Evolutionary conservation across 2,888 invertebrate genomes (phyloP).

Genomic region (Scelioninae gen. 1): DNA sequence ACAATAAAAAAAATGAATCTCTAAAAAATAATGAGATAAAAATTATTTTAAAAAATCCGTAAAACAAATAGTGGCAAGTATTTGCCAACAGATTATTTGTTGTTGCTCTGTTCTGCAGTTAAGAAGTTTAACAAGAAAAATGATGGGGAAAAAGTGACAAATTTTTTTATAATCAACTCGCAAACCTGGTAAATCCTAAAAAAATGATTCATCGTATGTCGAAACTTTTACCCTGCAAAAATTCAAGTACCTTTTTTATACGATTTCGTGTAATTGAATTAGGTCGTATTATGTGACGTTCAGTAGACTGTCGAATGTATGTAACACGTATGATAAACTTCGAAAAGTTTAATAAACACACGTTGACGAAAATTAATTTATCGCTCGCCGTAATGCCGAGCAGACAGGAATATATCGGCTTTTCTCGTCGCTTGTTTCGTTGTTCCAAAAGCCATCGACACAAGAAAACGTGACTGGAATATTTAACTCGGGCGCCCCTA

Average conservation of each 20-base stretch:
- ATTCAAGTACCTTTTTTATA: background rate
- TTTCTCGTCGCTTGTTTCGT: conserved; percentile 51
- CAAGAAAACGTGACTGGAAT: conserved; percentile 50
- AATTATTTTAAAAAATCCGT: too few relatives aligned
- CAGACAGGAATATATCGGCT: conserved; percentile 27
- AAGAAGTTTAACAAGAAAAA: too few relatives aligned
- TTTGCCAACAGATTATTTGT: too few relatives aligned
- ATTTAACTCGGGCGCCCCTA: conserved; percentile 18
- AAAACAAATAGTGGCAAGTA: too few relatives aligned
- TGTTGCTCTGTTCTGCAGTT: too few relatives aligned
- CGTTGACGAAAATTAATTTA: conserved; percentile 65
- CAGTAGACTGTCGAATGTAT: conserved; percentile 1
- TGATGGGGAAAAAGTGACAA: too few relatives aligned
- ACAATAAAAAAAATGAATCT: too few relatives aligned
- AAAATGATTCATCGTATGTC: too few relatives aligned
- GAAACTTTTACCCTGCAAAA: background rate
- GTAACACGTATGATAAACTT: conserved; percentile 39
- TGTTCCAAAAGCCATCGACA: conserved; percentile 56
- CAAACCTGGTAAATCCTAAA: too few relatives aligned
- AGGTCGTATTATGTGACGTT: conserved; percentile 23
- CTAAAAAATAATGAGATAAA: too few relatives aligned
- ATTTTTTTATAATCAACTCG: too few relatives aligned
- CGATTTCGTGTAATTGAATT: conserved; percentile 21
- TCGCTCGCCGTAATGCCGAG: conserved; percentile 35
- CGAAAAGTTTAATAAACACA: conserved; percentile 49